These are phyloP conservation scores for Metalampra italica DNA, from an alignment of 2,888 invertebrate genomes.

Conservation along the genomic window DNA sequence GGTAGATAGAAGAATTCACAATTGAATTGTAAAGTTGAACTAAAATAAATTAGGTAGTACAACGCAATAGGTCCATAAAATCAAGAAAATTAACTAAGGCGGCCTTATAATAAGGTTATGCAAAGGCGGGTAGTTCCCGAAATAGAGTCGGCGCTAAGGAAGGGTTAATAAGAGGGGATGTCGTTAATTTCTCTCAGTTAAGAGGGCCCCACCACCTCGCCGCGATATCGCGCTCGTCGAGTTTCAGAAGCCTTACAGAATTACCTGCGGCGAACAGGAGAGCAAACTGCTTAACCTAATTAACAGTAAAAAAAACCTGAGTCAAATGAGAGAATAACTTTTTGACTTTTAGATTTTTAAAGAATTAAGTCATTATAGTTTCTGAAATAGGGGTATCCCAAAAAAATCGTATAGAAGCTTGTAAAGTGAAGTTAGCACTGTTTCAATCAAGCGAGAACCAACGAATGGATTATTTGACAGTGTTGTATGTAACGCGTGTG, in stretches of 20 bases:
- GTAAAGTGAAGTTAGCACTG: too few species aligned
- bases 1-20: too few species aligned
- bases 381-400: too few species aligned
- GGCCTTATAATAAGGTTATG: constrained; percentile 38
- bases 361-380: neutral
- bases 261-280: constrained; percentile 49
- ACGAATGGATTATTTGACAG: too few species aligned
- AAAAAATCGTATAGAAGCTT: too few species aligned
- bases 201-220: constrained; percentile 27
- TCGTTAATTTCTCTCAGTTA: constrained; percentile 56
- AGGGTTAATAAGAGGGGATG: constrained; percentile 65
- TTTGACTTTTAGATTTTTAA: constrained; percentile 3
- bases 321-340: neutral
- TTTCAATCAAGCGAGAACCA: too few species aligned
- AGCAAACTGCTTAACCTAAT: constrained; percentile 68
- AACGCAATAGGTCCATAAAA: constrained; percentile 21
- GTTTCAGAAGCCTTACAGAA: constrained; percentile 50
- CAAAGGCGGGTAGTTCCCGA: constrained; percentile 44
- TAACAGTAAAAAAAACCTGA: constrained; percentile 42
- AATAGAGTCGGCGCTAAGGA: constrained; percentile 47
- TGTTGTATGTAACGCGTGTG: too few species aligned
- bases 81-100: constrained; percentile 28
- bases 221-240: constrained; percentile 46
- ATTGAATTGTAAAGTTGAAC: too few species aligned
- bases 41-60: neutral